Base-by-base conservation (phyloP, 2,888 invertebrate genomes). In the Chymomyza fuscimana region DNA sequence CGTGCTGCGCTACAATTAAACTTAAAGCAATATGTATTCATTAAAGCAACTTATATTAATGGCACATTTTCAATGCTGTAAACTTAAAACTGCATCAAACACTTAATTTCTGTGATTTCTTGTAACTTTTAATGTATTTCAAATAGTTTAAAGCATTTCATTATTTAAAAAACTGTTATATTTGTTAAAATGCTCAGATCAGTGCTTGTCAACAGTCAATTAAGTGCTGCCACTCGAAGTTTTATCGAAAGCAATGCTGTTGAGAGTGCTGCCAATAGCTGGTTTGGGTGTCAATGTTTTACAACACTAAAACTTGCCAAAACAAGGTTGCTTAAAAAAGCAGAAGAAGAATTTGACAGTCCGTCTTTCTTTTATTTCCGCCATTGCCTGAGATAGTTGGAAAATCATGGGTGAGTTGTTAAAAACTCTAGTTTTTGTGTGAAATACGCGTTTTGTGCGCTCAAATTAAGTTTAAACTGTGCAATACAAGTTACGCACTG, bases 361-460 rank as follows among this genome's bases (percentile, higher is more conserved):
- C 76, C 78, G 78, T 91, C 90, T 84, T 89, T 91, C 91, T 91
- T 91, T 91, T 91, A 91, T 91, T 91, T 91, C 92, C 91, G 91
- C 91, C 90, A 90, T 91, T 90, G 91, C 89, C 87, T 89, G 90
- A 90, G 90, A 90, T 87, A 91, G 90, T 90, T 89, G 84, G 86
- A 85, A 82, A 91, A 91, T 89, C 86, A 91, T 91, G 91, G 91
- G 91, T 91, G 86, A 91, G 91, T 89, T 79, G 73, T 72, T 73
- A 65, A 78, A 76, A 86, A 81, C 81, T 73, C 78, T 74, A 70
- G 52, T 68, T 74, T 80, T 88, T 80, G 79, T 75, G 74, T 61
- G 67, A 85, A 84, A 74, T 74, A 77, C 73, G 63, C 72, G 22
- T 10, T 70, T 60, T 63, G 61, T 54, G 69, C 50, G 36, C 63